A percentile compares a stretch with the other conserved stretches of the same genome.
These are phyloP conservation scores for Therioaphis trifolii DNA, from an alignment of 2,888 invertebrate species.

Conservation along the genomic window DNA sequence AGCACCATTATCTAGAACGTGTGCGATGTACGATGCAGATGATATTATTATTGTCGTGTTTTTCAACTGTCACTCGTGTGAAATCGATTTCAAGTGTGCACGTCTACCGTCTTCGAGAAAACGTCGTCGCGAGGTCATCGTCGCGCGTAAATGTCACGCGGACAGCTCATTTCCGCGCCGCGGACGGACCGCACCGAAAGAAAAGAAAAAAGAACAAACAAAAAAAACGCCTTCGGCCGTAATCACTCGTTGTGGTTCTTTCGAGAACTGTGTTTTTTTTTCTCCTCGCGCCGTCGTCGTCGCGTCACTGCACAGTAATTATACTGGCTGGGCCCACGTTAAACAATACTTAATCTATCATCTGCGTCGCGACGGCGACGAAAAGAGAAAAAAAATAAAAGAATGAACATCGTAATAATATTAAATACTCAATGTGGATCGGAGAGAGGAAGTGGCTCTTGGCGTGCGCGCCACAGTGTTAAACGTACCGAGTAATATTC, in stretches of 20 bases:
- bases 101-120: too few relatives aligned
- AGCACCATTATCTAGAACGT: too few relatives aligned
- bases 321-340: neutral
- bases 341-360: conserved; percentile 44
- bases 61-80: neutral
- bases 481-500: conserved; percentile 48
- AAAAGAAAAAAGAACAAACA: conserved; percentile 4
- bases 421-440: too few relatives aligned
- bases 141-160: too few relatives aligned
- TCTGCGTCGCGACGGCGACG: too few relatives aligned
- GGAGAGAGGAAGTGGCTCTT: neutral
- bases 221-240: conserved; percentile 19
- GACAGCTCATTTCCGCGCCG: too few relatives aligned
- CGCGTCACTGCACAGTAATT: conserved; percentile 1
- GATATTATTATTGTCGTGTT: neutral
- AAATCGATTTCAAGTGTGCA: too few relatives aligned
- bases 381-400: neutral
- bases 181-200: conserved; percentile 3
- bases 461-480: neutral
- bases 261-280: neutral
- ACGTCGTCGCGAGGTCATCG: too few relatives aligned
- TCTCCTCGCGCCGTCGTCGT: neutral
- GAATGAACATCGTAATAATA: neutral
- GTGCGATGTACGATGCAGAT: neutral
- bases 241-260: neutral